phyloP scores from a whole-genome alignment of 2,113 vertebrate genomes.

The Phrynosoma platyrhinos region DNA sequence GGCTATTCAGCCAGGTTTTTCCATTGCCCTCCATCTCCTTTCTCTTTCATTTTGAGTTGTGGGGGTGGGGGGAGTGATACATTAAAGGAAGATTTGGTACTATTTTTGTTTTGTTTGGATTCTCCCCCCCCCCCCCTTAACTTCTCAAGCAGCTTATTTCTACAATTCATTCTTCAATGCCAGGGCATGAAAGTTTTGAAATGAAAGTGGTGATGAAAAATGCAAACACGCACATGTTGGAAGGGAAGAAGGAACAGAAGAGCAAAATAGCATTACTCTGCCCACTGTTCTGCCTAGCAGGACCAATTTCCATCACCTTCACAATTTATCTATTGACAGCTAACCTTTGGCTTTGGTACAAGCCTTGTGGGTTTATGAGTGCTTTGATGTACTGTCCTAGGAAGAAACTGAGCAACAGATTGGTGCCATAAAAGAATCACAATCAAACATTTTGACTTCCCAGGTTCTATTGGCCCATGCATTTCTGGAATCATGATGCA shows the following conservation, averaged over 20 bases:
- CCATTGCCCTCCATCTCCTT: slow-evolving; percentile 46
- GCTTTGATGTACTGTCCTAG: slow-evolving; percentile 28
- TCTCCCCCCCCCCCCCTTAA: slow-evolving; percentile 28
- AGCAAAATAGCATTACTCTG: slow-evolving; percentile 9
- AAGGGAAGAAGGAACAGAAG: accelerated
- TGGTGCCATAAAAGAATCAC: slow-evolving; percentile 6
- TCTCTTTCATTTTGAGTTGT: slow-evolving; percentile 17
- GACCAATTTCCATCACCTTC: slow-evolving; percentile 9
- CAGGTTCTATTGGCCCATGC: neutral
- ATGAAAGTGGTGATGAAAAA: slow-evolving; percentile 36
- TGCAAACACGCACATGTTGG: accelerated
- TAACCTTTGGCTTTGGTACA: slow-evolving; percentile 29
- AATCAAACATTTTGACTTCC: neutral
- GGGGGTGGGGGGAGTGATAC: slow-evolving; percentile 9
- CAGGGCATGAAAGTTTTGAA: neutral
- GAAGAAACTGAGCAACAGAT: neutral
- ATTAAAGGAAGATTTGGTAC: slow-evolving; percentile 57
- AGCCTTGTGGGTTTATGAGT: neutral
- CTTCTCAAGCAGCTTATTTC: slow-evolving; percentile 39
- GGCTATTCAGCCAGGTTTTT: slow-evolving; percentile 54
- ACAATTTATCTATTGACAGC: slow-evolving; percentile 30
- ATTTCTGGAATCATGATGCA: neutral
- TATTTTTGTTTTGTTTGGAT: slow-evolving; percentile 47
- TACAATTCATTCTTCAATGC: slow-evolving; percentile 33
- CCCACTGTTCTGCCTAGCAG: slow-evolving; percentile 25